A percentile compares a stretch with the other conserved stretches of the same genome.
phyloP scores from a whole-genome alignment of 2,888 invertebrate species.

The Adelphocoris suturalis region DNA sequence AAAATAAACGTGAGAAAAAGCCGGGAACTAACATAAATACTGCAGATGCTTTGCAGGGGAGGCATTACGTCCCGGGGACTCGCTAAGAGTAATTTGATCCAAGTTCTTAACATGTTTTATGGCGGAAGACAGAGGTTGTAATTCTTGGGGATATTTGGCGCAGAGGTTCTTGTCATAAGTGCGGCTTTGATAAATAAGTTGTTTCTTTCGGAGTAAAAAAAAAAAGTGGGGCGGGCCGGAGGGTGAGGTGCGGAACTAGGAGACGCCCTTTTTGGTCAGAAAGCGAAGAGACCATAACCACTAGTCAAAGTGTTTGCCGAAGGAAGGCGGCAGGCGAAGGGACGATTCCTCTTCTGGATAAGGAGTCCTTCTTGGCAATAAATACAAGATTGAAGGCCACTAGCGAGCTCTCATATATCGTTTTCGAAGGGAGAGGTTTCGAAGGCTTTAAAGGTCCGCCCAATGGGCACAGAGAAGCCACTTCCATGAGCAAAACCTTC shows the following conservation, averaged over 20 bases:
- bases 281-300: conserved; percentile 58
- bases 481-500: conserved; percentile 45
- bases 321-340: conserved; percentile 45
- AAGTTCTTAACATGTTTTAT: conserved; percentile 60
- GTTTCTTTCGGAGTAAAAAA: neutral
- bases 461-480: conserved; percentile 54
- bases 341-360: conserved; percentile 64
- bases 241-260: conserved; percentile 10
- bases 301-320: conserved; percentile 66
- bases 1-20: conserved; percentile 24
- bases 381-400: conserved; percentile 66
- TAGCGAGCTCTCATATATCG: conserved; percentile 59
- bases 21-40: conserved; percentile 44
- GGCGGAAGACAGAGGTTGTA: conserved; percentile 61
- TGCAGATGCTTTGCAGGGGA: conserved; percentile 56
- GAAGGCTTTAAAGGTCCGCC: conserved; percentile 40
- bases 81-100: conserved; percentile 59
- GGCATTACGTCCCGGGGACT: conserved; percentile 30
- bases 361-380: conserved; percentile 64
- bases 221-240: conserved; percentile 1
- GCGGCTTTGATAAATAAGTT: conserved; percentile 58
- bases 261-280: conserved; percentile 50
- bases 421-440: conserved; percentile 50
- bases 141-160: conserved; percentile 63
- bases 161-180: conserved; percentile 50